Evolutionary conservation across 2,113 vertebrate genomes (phyloP), one percentile per base, ranked within the genome.

Genomic region (Pleuronectes platessa): DNA sequence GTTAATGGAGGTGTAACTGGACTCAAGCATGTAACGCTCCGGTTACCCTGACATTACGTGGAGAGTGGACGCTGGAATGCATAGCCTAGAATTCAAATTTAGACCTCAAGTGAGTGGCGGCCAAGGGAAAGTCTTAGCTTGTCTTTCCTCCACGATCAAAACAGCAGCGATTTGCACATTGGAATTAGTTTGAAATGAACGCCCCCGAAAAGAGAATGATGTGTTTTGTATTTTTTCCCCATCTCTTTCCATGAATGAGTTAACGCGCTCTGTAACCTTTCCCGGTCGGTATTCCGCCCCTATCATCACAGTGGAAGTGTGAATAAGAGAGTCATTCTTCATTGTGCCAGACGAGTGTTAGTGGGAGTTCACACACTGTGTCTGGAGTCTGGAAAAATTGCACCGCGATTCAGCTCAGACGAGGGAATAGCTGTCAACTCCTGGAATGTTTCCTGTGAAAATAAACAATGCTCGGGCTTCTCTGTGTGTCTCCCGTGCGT

Each of bases 381-480:
- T 89, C 87, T 77, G 58, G 68, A 86, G 90, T 93, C 90, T 94
- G 92, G 91, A 92, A 90, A 90, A 92, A 92, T 76, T 92, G 78
- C 75, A 68, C 76, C 45, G 42, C 55, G 72, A 77, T 81, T 85
- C 83, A 76, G 68, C 77, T 84, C 79, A 86, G 87, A 91, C 87
- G 49, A 83, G 92, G 92, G 90, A 94, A 93, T 93, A 92, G 83
- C 88, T 90, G 89, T 93, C 93, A 91, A 89, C 89, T 85, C 70
- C 78, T 89, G 92, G 91, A 94, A 94, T 93, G 92, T 93, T 93
- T 92, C 82, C 66, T 85, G 82, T 87, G 83, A 93, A 94, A 94
- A 93, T 92, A 93, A 94, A 94, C 92, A 94, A 90, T 85, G 78
- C 81, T 79, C 21, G 23, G 62, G 75, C 74, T 67, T 60, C 74